A percentile compares a stretch with the other conserved stretches of the same genome.
Evolutionary conservation across 2,113 vertebrate genomes (phyloP).

Genomic region (Hymenochirus boettgeri): DNA sequence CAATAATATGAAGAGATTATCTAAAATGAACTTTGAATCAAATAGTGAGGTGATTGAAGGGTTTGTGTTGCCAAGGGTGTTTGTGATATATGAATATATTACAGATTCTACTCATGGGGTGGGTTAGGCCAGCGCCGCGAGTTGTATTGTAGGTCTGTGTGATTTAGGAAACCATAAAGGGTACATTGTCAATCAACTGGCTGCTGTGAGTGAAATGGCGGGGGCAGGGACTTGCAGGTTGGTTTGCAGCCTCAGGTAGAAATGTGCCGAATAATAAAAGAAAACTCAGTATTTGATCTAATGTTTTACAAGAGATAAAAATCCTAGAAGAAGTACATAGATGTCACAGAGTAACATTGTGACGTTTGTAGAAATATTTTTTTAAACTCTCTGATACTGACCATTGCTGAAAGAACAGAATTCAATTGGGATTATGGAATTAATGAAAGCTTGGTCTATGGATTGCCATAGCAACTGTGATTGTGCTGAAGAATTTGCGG

Average conservation of each 20-base stretch:
- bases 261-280: not conserved
- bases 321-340: not conserved
- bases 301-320: not conserved
- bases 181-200: slow-evolving; percentile 46
- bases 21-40: too few species aligned
- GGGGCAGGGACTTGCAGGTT: not conserved
- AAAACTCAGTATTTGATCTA: not conserved
- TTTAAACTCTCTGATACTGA: not conserved
- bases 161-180: slow-evolving; percentile 37
- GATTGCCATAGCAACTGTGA: slow-evolving; percentile 29
- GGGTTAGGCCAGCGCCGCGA: too few species aligned
- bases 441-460: slow-evolving; percentile 16
- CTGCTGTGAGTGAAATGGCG: not conserved
- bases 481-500: slow-evolving; percentile 11
- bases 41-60: too few species aligned
- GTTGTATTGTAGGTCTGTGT: too few species aligned
- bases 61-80: too few species aligned
- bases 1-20: too few species aligned
- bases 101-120: too few species aligned
- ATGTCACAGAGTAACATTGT: not conserved
- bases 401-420: not conserved
- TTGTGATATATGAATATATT: too few species aligned
- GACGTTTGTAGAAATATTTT: not conserved
- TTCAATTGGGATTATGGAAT: slow-evolving; percentile 5
- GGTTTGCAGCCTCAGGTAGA: slow-evolving; percentile 6